Percentiles rank a stretch among this genome's conserved stretches.
phyloP scores from a whole-genome alignment of 2,797 vertebrate genomes.

The Cygnus olor region DNA sequence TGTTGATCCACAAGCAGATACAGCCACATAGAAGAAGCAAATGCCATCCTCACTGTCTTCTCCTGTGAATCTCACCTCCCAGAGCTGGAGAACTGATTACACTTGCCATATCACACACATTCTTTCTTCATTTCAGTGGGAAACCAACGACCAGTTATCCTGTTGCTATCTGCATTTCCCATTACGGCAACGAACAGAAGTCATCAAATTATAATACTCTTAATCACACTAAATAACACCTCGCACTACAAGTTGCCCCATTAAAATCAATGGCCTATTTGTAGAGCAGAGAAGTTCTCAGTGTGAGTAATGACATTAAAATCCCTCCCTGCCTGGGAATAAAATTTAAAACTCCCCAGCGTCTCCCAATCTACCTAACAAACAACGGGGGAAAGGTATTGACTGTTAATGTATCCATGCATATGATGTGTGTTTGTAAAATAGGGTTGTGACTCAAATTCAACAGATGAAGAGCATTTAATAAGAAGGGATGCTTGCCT shows the following conservation, averaged over 20 bases:
- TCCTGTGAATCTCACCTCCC: background rate
- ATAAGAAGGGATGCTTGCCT: background rate
- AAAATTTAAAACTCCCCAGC: background rate
- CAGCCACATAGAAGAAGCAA: background rate
- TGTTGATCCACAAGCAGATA: background rate
- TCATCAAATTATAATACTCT: constrained; percentile 25
- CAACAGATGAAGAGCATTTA: background rate
- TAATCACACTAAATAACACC: constrained; percentile 21
- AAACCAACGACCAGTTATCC: background rate
- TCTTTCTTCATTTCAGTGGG: background rate
- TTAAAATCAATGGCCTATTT: constrained; percentile 41
- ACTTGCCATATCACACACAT: background rate
- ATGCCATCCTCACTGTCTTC: background rate
- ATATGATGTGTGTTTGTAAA: background rate
- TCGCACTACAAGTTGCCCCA: background rate
- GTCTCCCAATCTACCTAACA: constrained; percentile 16
- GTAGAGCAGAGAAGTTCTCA: background rate
- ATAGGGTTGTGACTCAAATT: background rate
- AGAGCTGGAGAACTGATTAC: background rate
- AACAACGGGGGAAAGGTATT: constrained; percentile 1
- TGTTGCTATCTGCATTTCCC: background rate
- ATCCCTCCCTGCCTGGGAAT: constrained; percentile 12
- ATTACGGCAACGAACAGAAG: background rate
- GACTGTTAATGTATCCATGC: background rate
- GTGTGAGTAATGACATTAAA: constrained; percentile 8